These are phyloP conservation scores for Tetramorium simillimum DNA, from an alignment of 1,140 invertebrate genomes.

Conservation along the genomic window DNA sequence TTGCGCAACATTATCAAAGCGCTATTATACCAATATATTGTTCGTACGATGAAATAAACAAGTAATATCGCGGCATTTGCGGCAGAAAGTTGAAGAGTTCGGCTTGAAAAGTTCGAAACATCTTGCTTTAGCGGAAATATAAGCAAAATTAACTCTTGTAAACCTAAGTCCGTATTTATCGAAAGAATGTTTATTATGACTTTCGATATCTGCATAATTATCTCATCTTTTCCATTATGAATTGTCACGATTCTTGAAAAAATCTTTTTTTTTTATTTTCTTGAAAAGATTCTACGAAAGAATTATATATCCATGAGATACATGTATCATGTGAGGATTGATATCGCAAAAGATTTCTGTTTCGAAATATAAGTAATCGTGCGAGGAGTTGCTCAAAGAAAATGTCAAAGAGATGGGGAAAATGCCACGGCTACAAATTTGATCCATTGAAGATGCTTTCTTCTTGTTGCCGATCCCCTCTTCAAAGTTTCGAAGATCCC, in stretches of 20 bases:
- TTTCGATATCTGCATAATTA: not conserved
- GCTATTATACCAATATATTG: not conserved
- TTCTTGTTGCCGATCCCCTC: not conserved
- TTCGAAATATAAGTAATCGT: slow-evolving; percentile 26
- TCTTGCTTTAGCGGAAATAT: not conserved
- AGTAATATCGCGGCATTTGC: slow-evolving; percentile 6
- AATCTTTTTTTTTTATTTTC: not conserved
- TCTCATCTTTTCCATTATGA: not conserved
- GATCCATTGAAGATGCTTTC: not conserved
- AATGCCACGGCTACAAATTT: not conserved
- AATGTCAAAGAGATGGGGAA: not conserved
- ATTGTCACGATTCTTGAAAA: not conserved
- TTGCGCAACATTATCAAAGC: slow-evolving; percentile 40
- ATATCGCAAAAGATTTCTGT: slow-evolving; percentile 24
- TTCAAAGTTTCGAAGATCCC: slow-evolving; percentile 15
- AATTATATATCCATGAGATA: not conserved
- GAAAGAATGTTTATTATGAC: not conserved
- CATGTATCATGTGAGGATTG: not conserved
- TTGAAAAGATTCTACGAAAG: not conserved
- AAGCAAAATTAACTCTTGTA: not conserved
- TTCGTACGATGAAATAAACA: slow-evolving; percentile 7
- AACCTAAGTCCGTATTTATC: not conserved
- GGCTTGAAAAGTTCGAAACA: not conserved
- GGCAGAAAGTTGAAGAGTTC: not conserved
- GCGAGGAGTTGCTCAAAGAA: slow-evolving; percentile 1